Percentiles rank a stretch among this genome's conserved stretches.
These are phyloP conservation scores for Tineola bisselliella DNA, from an alignment of 2,888 invertebrate species.

Conservation along the genomic window DNA sequence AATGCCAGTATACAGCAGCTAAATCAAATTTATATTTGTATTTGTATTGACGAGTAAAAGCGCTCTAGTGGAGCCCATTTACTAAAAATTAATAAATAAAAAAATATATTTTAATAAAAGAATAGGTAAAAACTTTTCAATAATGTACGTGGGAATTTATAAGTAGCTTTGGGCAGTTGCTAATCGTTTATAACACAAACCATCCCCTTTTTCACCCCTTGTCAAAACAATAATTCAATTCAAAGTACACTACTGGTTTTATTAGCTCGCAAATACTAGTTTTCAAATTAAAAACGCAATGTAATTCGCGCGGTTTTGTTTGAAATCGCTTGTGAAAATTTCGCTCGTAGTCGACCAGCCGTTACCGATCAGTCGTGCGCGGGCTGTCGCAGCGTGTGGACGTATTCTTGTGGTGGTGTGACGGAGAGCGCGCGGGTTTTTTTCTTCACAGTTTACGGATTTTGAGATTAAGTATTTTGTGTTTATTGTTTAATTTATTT, in stretches of 20 bases:
- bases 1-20: no score
- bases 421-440: not conserved
- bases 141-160: not conserved
- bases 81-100: no score
- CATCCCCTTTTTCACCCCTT: not conserved
- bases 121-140: not conserved
- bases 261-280: not conserved
- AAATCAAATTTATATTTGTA: no score
- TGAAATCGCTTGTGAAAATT: no score
- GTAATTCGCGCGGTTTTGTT: not conserved
- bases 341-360: no score
- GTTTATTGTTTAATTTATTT: no score
- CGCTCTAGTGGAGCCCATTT: no score
- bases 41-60: no score
- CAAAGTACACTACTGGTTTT: not conserved
- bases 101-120: not conserved
- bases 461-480: no score
- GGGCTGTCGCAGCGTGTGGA: not conserved
- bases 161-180: conserved; percentile 1
- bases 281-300: not conserved
- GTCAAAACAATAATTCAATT: not conserved
- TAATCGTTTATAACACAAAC: conserved; percentile 1
- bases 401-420: not conserved
- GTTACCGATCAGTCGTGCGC: not conserved
- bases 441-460: not conserved